Percentiles rank a stretch among this genome's conserved stretches.
Conservation (phyloP, 2,888 invertebrate species). For the Pachliopta kotzebuea region DNA sequence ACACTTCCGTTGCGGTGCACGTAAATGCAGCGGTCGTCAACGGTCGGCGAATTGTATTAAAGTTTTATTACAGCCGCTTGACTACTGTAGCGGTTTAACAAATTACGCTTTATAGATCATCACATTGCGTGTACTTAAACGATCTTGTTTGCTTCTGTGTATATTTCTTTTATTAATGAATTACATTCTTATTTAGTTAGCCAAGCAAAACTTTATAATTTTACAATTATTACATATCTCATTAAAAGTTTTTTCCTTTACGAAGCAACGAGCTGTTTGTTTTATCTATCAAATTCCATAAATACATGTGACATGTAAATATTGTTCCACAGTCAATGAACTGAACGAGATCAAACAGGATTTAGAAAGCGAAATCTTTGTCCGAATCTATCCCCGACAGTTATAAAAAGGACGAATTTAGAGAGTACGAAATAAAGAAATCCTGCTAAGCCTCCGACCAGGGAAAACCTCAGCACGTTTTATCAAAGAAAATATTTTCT, state of each 20-base stretch:
- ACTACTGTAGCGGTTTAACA: slow-evolving; percentile 36
- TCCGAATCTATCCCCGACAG: slow-evolving; percentile 65
- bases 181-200: too few species aligned
- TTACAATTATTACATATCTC: too few species aligned
- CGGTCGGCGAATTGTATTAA: slow-evolving; percentile 46
- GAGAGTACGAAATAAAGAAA: slow-evolving; percentile 53
- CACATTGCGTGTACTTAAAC: slow-evolving; percentile 5
- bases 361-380: slow-evolving; percentile 59
- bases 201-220: too few species aligned
- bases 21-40: slow-evolving; percentile 56
- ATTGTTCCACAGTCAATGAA: neutral
- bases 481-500: slow-evolving; percentile 67
- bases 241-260: too few species aligned
- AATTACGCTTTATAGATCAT: slow-evolving; percentile 33
- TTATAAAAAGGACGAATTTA: slow-evolving; percentile 71
- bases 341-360: slow-evolving; percentile 51
- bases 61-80: slow-evolving; percentile 43
- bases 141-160: slow-evolving; percentile 8
- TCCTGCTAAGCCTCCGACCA: slow-evolving; percentile 58
- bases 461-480: slow-evolving; percentile 64
- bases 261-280: too few species aligned
- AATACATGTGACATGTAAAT: neutral
- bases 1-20: slow-evolving; percentile 62
- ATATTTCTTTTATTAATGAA: too few species aligned
- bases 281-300: too few species aligned